Evolutionary conservation across 1,140 invertebrate species (phyloP).

Genomic region (Drosophila bipectinata): DNA sequence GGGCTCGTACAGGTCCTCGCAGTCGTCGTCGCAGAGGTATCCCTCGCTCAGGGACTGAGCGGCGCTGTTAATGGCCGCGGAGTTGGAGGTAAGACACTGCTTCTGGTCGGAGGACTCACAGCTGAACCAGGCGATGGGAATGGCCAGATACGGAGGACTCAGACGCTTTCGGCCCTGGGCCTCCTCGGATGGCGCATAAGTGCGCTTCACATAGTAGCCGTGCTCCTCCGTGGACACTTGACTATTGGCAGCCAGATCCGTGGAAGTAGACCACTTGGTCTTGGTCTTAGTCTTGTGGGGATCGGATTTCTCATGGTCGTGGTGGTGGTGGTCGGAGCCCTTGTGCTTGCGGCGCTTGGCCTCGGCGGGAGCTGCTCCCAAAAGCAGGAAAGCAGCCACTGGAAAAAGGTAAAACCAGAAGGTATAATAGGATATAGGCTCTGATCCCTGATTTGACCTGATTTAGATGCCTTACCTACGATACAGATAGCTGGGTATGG

Average conservation of each 20-base stretch:
- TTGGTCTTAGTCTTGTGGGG: slow-evolving; percentile 69
- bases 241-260: slow-evolving; percentile 50
- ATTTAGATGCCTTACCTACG: slow-evolving; percentile 47
- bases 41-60: slow-evolving; percentile 63
- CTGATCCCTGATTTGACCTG: not conserved
- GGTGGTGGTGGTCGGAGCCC: slow-evolving; percentile 50
- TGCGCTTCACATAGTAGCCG: slow-evolving; percentile 81
- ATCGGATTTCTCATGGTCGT: slow-evolving; percentile 21
- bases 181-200: slow-evolving; percentile 43
- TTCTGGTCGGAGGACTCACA: slow-evolving; percentile 35
- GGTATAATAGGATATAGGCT: not conserved
- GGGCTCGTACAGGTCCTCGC: slow-evolving; percentile 67
- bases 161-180: slow-evolving; percentile 20
- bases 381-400: slow-evolving; percentile 56
- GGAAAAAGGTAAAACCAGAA: not conserved
- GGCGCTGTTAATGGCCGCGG: slow-evolving; percentile 60
- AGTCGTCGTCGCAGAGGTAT: slow-evolving; percentile 79
- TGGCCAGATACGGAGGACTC: slow-evolving; percentile 72
- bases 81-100: slow-evolving; percentile 54
- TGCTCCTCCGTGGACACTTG: slow-evolving; percentile 78
- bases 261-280: slow-evolving; percentile 76
- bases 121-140: slow-evolving; percentile 78
- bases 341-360: slow-evolving; percentile 71
- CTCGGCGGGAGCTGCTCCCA: slow-evolving; percentile 40
- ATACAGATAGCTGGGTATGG: slow-evolving; percentile 47